Conservation (phyloP, 2,113 vertebrate genomes). For the Chinchilla lanigera region DNA sequence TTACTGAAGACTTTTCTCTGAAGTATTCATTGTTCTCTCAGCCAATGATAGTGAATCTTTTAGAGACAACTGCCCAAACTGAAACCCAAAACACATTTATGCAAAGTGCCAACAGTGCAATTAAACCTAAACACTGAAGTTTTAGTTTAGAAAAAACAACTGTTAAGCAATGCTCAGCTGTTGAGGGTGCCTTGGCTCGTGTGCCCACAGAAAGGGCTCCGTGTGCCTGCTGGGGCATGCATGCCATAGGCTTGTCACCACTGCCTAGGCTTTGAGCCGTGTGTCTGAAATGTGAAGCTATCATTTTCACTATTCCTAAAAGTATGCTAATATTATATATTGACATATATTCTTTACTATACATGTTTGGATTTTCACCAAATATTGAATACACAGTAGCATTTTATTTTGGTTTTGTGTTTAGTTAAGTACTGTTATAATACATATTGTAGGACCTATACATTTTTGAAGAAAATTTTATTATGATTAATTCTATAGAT, state of each 20-base stretch:
- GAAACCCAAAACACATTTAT: neutral
- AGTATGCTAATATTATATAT: conserved; percentile 16
- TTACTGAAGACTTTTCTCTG: neutral
- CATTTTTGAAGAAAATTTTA: neutral
- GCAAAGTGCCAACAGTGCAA: neutral
- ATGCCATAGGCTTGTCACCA: neutral
- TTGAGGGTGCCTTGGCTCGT: neutral
- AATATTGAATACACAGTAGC: neutral
- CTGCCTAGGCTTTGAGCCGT: neutral
- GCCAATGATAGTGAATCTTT: too few relatives aligned
- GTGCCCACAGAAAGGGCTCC: neutral
- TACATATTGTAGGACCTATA: neutral
- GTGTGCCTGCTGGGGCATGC: too few relatives aligned
- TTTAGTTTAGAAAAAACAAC: neutral
- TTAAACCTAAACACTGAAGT: neutral
- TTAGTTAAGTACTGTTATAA: conserved; percentile 30
- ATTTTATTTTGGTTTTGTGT: conserved; percentile 53
- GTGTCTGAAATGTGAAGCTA: neutral
- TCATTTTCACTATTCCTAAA: conserved; percentile 45
- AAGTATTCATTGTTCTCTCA: neutral
- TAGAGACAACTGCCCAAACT: neutral
- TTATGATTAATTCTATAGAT: neutral
- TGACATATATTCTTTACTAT: neutral
- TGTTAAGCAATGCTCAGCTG: neutral
- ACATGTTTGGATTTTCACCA: conserved; percentile 34